phyloP scores from a whole-genome alignment of 1,140 invertebrate species.

The Macrocentrus cingulum region DNA sequence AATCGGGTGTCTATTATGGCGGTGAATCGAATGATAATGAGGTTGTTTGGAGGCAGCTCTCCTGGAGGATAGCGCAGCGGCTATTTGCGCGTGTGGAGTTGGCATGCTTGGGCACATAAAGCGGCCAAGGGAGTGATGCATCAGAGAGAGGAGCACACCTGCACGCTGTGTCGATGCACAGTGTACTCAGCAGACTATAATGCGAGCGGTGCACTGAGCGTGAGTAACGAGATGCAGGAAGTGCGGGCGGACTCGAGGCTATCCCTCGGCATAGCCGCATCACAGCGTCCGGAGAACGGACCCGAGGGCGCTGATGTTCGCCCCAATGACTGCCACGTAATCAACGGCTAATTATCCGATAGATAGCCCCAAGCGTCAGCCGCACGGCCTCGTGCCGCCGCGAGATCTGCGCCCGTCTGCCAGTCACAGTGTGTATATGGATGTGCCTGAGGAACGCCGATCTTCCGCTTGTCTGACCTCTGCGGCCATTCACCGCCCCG shows the following conservation, averaged over 20 bases:
- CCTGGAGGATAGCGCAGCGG: constrained; percentile 16
- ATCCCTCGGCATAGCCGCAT: neutral
- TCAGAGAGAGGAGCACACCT: neutral
- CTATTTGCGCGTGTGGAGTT: neutral
- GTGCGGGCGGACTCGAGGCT: constrained; percentile 37
- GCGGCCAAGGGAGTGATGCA: no score
- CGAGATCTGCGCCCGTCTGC: neutral
- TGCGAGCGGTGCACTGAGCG: constrained; percentile 45
- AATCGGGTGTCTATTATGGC: constrained; percentile 40
- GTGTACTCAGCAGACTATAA: constrained; percentile 36
- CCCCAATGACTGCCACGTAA: constrained; percentile 55
- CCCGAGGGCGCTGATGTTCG: constrained; percentile 51
- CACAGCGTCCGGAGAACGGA: constrained; percentile 28
- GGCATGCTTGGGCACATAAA: neutral
- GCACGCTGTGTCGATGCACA: neutral
- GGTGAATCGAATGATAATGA: constrained; percentile 54
- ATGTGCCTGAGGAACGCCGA: constrained; percentile 5
- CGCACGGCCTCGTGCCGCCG: constrained; percentile 5
- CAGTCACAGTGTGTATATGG: constrained; percentile 22
- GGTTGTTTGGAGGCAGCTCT: constrained; percentile 39
- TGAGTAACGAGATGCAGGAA: constrained; percentile 57
- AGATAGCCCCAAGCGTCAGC: constrained; percentile 47
- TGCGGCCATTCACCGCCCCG: neutral
- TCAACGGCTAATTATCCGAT: constrained; percentile 59
- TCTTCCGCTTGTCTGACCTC: constrained; percentile 16